A percentile compares a stretch with the other conserved stretches of the same genome.
These are phyloP conservation scores for Melanotaenia maccullochi DNA, from an alignment of 2,797 vertebrate genomes.

Conservation along the genomic window DNA sequence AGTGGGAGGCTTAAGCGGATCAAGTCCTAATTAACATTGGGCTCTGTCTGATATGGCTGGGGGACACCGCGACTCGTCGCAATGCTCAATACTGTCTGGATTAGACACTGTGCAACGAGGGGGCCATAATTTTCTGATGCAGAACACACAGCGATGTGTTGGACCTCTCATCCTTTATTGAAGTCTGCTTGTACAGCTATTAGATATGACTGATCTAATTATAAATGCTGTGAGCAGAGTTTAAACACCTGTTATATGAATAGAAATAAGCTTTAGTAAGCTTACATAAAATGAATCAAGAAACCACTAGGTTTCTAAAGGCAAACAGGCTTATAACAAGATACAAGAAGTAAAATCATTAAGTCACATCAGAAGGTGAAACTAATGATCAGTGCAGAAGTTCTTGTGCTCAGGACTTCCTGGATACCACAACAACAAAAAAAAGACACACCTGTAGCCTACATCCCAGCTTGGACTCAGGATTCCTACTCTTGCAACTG, in stretches of 20 bases:
- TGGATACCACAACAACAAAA: neutral
- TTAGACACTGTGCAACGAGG: conserved; percentile 29
- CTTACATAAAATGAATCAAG: neutral
- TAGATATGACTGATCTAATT: conserved; percentile 7
- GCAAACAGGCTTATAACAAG: neutral
- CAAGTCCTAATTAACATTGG: conserved; percentile 77
- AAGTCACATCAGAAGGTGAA: neutral
- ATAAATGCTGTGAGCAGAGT: neutral
- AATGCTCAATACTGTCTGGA: conserved; percentile 58
- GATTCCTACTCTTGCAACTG: neutral
- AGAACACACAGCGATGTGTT: conserved; percentile 1
- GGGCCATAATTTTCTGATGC: conserved; percentile 12
- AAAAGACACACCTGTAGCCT: conserved; percentile 19
- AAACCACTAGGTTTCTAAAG: neutral
- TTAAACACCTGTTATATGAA: neutral
- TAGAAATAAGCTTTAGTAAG: neutral
- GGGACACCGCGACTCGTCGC: conserved; percentile 45
- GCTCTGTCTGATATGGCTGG: conserved; percentile 57
- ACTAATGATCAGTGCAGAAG: neutral
- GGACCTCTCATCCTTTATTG: neutral
- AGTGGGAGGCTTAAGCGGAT: conserved; percentile 77
- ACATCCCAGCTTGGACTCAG: neutral
- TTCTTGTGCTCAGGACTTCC: conserved; percentile 6
- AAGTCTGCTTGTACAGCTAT: neutral
- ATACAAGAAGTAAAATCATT: neutral